Evolutionary conservation across 1,140 invertebrate species (phyloP), one percentile per base, ranked within the genome.

Genomic region (Drosophila persimilis): DNA sequence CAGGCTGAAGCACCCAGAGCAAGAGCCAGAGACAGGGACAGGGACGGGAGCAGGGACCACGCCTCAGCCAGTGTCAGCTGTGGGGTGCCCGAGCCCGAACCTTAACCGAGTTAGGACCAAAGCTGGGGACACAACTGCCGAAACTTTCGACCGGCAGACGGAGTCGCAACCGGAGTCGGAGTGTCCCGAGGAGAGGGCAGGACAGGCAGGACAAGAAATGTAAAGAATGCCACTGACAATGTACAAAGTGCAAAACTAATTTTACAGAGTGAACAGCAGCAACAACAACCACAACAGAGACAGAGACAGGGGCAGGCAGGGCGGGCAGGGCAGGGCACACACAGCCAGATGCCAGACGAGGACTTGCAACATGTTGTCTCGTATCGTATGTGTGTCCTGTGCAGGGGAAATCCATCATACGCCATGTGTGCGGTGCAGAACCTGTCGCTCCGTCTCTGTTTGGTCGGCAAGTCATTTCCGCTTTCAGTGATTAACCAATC

Each of bases 201-300:
- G 52, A 9, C 71, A 73, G 61, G 20, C 20, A 24, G 22, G 52
- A 76, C 77, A 77, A 81, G 78, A 86, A 84, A 86, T 86, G 79
- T 72, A 86, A 83, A 88, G 83, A 89, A 89, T 88, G 84, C 84
- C 75, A 88, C 84, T 89, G 83, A 88, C 83, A 88, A 88, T 88
- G 83, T 88, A 88, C 83, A 88, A 88, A 88, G 84, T 88, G 83
- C 83, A 89, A 88, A 88, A 88, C 83, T 88, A 88, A 88, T 88
- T 88, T 88, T 79, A 79, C 83, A 89, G 84, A 88, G 83, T 88
- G 84, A 88, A 45, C 57, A 63, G 52, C 53, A 61, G 31, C 51
- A 80, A 13, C 46, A 53, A 13, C 54, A 62, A 26, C 57, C 58
- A 17, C 53, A 58, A n/a, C 39, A 69, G 43, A 52, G 61, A 35